Evolutionary conservation across 1,140 invertebrate species (phyloP), one percentile per base, ranked within the genome.

Genomic region (Diorhabda sublineata): DNA sequence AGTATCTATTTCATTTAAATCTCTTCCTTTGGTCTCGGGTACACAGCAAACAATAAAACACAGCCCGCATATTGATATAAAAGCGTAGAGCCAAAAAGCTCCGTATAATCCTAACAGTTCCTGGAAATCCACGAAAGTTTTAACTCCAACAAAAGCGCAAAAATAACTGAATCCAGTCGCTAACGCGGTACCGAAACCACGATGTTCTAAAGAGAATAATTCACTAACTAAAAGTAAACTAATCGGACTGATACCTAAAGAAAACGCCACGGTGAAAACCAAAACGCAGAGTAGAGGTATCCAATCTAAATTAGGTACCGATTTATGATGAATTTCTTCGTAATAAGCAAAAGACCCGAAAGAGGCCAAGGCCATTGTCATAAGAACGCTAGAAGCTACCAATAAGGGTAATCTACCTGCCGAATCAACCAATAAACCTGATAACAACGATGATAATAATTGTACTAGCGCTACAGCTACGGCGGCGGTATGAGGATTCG

Each of bases 1-100:
- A 7, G 89, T 86, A 76, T 91, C 88, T 87, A 96, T 94, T 82
- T 96, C 94, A 76, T 96, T 93, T 67, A 97, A 86, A 74, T 90
- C 90, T 61, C 89, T 88, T 0, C 94, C 94, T 80, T 94, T 95
- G 2, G 95, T 97, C 81, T 97, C 95, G 0, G 94, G 95, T 3
- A 97, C 91, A 76, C 91, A 92, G 67, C 92, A 87, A 2, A 92
- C 89, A 5, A 96, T 88, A 79, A 96, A 93, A 66, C 94, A 86
- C 2, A 95, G 83, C 42, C 94, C 94, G 69, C 91, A 85, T 2
- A 94, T 86, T 0, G 93, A 91, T 71, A 96, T 87, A 2, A 88
- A 91, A 2, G 93, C 89, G 78, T 96, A 97, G 70, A 95, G 84
- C 92, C 93, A 96, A 79, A 96, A 97, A 0, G 92, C 88, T 5